Evolutionary conservation across 2,888 invertebrate species (phyloP).

Genomic region (Uropetala carovei): DNA sequence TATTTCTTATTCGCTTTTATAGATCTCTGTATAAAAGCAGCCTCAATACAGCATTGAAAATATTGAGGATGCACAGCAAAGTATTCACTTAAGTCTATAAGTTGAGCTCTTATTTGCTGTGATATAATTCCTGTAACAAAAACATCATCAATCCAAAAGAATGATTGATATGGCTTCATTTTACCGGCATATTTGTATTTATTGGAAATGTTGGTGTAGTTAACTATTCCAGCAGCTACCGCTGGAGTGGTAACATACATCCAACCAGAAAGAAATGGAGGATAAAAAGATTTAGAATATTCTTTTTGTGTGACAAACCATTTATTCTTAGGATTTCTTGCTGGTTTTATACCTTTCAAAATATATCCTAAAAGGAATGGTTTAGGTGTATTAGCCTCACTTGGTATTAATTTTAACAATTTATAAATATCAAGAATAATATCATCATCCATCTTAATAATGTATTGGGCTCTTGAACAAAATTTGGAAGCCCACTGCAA

Average conservation of each 20-base stretch:
- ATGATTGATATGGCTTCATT: constrained; percentile 74
- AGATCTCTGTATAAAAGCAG: constrained; percentile 75
- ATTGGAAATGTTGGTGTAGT: constrained; percentile 74
- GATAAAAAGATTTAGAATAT: constrained; percentile 80
- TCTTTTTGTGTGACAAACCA: constrained; percentile 87
- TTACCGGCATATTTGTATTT: constrained; percentile 70
- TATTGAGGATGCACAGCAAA: constrained; percentile 85
- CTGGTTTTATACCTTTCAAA: constrained; percentile 81
- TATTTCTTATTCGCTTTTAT: constrained; percentile 72
- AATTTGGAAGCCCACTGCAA: constrained; percentile 83
- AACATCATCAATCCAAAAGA: constrained; percentile 96
- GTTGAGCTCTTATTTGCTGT: constrained; percentile 78
- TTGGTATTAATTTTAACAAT: constrained; percentile 76
- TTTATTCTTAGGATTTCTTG: constrained; percentile 83
- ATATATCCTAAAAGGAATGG: constrained; percentile 82
- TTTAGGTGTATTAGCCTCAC: constrained; percentile 67
- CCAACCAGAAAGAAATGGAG: constrained; percentile 90
- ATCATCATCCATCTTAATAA: constrained; percentile 91
- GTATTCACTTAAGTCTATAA: constrained; percentile 79
- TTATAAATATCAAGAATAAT: constrained; percentile 84
- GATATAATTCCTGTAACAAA: constrained; percentile 89
- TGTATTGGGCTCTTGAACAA: constrained; percentile 80
- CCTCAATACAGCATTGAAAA: constrained; percentile 85
- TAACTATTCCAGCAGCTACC: constrained; percentile 75
- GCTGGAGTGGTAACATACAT: constrained; percentile 85